Base-by-base conservation (phyloP, 2,113 vertebrate species). In the Ictalurus punctatus region DNA sequence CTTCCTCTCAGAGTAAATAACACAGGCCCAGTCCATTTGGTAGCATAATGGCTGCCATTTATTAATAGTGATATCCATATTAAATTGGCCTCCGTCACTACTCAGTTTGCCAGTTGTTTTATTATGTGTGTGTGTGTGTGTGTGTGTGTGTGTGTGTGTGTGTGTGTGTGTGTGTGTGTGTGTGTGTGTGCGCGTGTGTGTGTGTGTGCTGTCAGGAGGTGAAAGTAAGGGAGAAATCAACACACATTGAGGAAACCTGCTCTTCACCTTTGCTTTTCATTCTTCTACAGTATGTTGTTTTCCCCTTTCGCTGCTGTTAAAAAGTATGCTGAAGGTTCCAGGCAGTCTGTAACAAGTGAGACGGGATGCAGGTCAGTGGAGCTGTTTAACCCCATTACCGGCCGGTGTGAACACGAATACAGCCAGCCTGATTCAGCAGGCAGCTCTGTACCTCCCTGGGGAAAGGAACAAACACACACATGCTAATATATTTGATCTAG, bases 321-420 rank as follows among this genome's bases (percentile, higher is more conserved):
- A 90, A 76, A 87, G 74, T 37, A 54, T 48, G 78, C n/a, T 80
- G 84, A 71, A 83, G 80, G 84, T 79, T 91, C 88, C 89, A 89
- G 90, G 92, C 82, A 56, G 76, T 80, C 83, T 16, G 58, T 93
- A 93, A 93, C 91, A 93, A 92, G 86, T 82, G 86, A 89, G 89
- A 89, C 52, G 52, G 76, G 90, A 93, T 92, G 90, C 92, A 93
- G 91, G 92, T 93, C 93, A 93, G 86, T 61, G 87, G 56, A 89
- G 91, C 89, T 89, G 91, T 93, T 93, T 93, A 93, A 93, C 92
- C 93, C 91, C 90, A 92, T 93, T 92, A 93, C 84, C 52, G 87
- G 82, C 87, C 84, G 52, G 82, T 92, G 90, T 91, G 90, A 89
- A 91, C 84, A 44, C 85, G 85, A 93, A 93, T 92, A 89, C 88